Conservation (phyloP, 2,888 invertebrate genomes). For the Halictus quadricinctus region DNA sequence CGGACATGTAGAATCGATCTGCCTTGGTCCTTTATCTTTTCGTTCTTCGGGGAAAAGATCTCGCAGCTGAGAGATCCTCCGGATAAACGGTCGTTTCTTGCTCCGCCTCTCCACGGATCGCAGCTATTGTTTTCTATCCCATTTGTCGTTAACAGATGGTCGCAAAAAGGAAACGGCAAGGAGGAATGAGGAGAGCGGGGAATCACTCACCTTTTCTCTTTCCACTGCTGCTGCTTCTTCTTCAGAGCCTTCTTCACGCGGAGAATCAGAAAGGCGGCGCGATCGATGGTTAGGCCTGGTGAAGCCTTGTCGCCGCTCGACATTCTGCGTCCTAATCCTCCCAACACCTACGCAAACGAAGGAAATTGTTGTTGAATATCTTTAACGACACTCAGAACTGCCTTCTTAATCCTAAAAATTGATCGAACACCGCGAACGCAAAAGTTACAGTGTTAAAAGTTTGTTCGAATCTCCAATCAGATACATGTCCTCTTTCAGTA, state of each 20-base stretch:
- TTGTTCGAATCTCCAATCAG: no score
- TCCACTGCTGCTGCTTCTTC: constrained; percentile 93
- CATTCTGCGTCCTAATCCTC: constrained; percentile 77
- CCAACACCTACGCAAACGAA: constrained; percentile 70
- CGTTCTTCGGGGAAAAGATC: not conserved
- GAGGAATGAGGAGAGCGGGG: not conserved
- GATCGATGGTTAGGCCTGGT: constrained; percentile 91
- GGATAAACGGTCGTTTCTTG: constrained; percentile 6
- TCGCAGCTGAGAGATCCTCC: not conserved
- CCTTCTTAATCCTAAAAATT: not conserved
- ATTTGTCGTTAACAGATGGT: not conserved
- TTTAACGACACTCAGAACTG: not conserved
- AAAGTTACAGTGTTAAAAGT: no score
- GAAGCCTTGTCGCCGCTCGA: constrained; percentile 83
- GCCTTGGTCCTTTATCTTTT: not conserved
- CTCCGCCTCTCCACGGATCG: not conserved
- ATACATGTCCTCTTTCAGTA: no score
- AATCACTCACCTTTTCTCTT: constrained; percentile 90
- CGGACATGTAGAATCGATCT: not conserved
- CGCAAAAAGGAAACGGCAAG: not conserved
- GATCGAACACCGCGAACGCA: no score
- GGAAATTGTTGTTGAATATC: not conserved
- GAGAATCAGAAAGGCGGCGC: constrained; percentile 93
- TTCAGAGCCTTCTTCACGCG: constrained; percentile 95
- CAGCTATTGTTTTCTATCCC: constrained; percentile 8